A percentile compares a stretch with the other conserved stretches of the same genome.
Conservation (phyloP, 2,113 vertebrate species). For the Campylomormyrus numenius region DNA sequence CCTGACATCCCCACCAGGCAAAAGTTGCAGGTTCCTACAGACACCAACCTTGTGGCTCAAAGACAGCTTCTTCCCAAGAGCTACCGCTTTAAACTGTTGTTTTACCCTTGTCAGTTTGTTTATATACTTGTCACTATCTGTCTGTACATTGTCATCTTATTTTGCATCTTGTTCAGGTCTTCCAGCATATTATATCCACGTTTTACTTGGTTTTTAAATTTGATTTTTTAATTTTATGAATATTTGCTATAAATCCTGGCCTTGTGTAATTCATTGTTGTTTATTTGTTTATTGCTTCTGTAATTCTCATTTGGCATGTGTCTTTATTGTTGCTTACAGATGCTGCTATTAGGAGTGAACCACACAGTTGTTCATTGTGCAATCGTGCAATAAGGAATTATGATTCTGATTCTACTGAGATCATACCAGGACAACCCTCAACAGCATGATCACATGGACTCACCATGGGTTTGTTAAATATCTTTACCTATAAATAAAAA, state of each 20-base stretch:
- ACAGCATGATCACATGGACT: neutral
- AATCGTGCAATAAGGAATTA: neutral
- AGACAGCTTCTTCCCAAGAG: neutral
- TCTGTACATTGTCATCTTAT: neutral
- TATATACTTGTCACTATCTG: neutral
- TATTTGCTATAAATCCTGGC: neutral
- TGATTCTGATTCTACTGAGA: neutral
- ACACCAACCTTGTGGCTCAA: neutral
- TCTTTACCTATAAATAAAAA: neutral
- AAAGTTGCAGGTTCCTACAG: no score
- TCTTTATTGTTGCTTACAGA: neutral
- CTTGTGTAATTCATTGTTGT: neutral
- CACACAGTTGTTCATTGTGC: neutral
- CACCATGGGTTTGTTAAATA: neutral
- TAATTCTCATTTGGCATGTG: neutral
- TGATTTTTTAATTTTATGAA: neutral
- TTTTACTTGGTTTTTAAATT: neutral
- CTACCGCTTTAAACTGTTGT: neutral
- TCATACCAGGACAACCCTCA: neutral
- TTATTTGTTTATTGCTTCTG: neutral
- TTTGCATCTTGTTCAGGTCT: neutral
- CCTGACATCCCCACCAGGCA: no score
- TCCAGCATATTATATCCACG: neutral
- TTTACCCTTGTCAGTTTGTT: neutral
- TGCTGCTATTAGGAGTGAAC: neutral